A percentile compares a stretch with the other conserved stretches of the same genome.
Conservation (phyloP, 2,797 vertebrate species). For the Antrozous pallidus region DNA sequence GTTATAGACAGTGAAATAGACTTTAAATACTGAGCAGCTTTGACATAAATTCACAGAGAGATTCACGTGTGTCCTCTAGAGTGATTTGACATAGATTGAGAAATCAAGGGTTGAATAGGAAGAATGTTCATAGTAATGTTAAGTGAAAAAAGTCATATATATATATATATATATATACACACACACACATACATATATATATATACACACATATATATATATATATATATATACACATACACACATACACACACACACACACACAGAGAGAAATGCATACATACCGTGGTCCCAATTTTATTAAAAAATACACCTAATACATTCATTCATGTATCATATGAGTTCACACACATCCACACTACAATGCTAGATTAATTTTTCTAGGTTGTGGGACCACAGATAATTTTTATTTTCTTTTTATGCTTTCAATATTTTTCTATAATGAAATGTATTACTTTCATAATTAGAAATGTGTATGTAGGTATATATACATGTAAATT, state of each 20-base stretch:
- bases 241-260: too few species aligned
- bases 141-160: background rate
- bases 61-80: background rate
- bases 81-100: conserved; percentile 5
- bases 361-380: background rate
- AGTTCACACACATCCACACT: background rate
- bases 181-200: background rate
- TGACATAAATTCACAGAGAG: background rate
- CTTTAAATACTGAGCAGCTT: background rate
- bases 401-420: conserved; percentile 25
- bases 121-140: conserved; percentile 6
- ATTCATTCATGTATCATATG: background rate
- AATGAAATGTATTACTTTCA: background rate
- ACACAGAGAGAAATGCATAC: background rate
- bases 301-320: background rate
- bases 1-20: background rate
- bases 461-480: background rate
- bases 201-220: background rate
- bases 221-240: too few species aligned
- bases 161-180: background rate
- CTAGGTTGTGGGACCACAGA: background rate
- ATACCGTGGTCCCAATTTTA: background rate
- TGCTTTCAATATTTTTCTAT: conserved; percentile 22
- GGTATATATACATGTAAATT: background rate
- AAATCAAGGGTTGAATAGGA: background rate